These are phyloP conservation scores for Nephrotoma guestfalica DNA, from an alignment of 2,888 invertebrate species.

Conservation along the genomic window DNA sequence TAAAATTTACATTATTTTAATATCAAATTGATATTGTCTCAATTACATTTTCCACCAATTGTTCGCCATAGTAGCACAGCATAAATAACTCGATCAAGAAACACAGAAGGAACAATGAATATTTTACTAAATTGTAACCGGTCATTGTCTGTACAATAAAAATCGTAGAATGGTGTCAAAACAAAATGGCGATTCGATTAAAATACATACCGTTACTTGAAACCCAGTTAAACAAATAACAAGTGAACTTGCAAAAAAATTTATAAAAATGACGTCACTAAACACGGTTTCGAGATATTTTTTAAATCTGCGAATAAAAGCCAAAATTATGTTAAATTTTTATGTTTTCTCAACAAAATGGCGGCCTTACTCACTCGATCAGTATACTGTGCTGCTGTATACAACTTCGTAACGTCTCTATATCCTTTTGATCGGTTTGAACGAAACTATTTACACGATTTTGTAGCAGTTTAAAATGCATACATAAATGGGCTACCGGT, in stretches of 20 bases:
- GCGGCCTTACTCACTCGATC: not conserved
- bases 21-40: not conserved
- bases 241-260: not conserved
- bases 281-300: not conserved
- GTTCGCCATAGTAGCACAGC: not conserved
- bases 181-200: not conserved
- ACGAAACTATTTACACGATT: not conserved
- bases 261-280: not conserved
- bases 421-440: not conserved
- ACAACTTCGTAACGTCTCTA: not conserved
- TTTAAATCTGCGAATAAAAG: not conserved
- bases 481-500: not conserved
- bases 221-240: not conserved
- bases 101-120: not conserved
- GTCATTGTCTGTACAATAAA: not conserved
- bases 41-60: not conserved
- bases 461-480: not conserved
- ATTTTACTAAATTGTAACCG: not conserved
- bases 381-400: not conserved
- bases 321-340: not conserved
- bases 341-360: not conserved
- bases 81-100: slow-evolving; percentile 1
- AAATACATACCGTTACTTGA: not conserved
- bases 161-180: not conserved
- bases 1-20: not conserved